These are phyloP conservation scores for Helicoverpa assulta DNA, from an alignment of 2,888 invertebrate genomes.

Conservation along the genomic window DNA sequence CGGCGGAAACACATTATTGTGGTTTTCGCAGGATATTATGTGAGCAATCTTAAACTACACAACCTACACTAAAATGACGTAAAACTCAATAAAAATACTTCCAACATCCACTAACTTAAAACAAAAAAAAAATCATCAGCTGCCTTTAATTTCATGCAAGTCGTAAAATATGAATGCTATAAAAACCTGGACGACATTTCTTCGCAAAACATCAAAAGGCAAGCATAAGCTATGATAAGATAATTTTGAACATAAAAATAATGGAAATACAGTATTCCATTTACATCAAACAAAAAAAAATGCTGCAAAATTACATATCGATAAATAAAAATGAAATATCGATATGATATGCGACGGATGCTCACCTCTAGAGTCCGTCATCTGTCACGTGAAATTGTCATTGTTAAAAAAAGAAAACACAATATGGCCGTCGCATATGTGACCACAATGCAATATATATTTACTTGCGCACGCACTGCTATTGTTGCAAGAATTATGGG, in stretches of 20 bases:
- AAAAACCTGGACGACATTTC: constrained; percentile 34
- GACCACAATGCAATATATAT: constrained; percentile 62
- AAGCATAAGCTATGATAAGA: constrained; percentile 15
- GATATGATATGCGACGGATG: constrained; percentile 7
- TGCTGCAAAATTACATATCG: not conserved
- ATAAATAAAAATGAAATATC: constrained; percentile 18
- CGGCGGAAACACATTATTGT: constrained; percentile 40
- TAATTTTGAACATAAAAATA: constrained; percentile 20
- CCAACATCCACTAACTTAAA: constrained; percentile 9
- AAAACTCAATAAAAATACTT: constrained; percentile 21
- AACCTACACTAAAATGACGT: constrained; percentile 6
- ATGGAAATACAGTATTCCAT: constrained; percentile 2
- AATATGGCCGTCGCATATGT: constrained; percentile 62
- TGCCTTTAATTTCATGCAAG: constrained; percentile 41
- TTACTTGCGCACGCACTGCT: constrained; percentile 54
- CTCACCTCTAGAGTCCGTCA: constrained; percentile 46
- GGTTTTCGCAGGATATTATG: constrained; percentile 31
- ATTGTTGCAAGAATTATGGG: constrained; percentile 30
- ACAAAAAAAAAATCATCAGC: constrained; percentile 28
- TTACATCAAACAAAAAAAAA: not conserved
- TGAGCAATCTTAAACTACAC: constrained; percentile 18
- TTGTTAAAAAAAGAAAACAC: constrained; percentile 51
- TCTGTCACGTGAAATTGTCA: constrained; percentile 61
- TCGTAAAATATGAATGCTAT: constrained; percentile 29
- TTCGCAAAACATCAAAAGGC: constrained; percentile 46